Percentiles rank a stretch among this genome's conserved stretches.
phyloP scores from a whole-genome alignment of 2,888 invertebrate species.

The Drosophila mettleri region DNA sequence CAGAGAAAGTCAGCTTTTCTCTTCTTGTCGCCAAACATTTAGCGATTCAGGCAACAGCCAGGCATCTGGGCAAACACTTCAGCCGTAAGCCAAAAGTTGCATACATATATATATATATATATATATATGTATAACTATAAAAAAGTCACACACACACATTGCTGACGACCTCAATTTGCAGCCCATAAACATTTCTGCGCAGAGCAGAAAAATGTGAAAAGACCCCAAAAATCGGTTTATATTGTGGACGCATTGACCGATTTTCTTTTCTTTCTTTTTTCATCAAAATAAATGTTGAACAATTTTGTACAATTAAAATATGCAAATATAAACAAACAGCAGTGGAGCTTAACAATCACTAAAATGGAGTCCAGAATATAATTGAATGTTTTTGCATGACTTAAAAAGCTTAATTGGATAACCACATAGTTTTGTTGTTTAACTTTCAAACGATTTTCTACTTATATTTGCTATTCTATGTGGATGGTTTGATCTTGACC shows the following conservation, averaged over 20 bases:
- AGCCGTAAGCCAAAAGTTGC: slow-evolving; percentile 69
- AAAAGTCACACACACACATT: slow-evolving; percentile 20
- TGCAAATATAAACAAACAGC: slow-evolving; percentile 19
- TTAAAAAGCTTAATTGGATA: background rate
- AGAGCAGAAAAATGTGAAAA: slow-evolving; percentile 37
- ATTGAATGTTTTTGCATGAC: background rate
- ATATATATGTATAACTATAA: slow-evolving; percentile 30
- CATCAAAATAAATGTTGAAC: slow-evolving; percentile 19
- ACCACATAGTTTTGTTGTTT: background rate
- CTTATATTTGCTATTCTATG: too few relatives aligned
- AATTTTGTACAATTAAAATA: slow-evolving; percentile 26
- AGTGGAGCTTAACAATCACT: slow-evolving; percentile 32
- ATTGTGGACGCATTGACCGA: slow-evolving; percentile 62
- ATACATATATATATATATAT: slow-evolving; percentile 28
- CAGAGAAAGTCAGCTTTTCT: slow-evolving; percentile 41
- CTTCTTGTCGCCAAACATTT: slow-evolving; percentile 67
- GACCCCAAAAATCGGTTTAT: slow-evolving; percentile 46
- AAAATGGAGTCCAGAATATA: slow-evolving; percentile 21
- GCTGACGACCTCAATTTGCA: slow-evolving; percentile 71
- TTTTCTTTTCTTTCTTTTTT: slow-evolving; percentile 31
- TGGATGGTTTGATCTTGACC: too few relatives aligned
- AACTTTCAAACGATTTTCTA: too few relatives aligned
- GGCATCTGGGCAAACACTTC: slow-evolving; percentile 55
- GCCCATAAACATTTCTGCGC: slow-evolving; percentile 64
- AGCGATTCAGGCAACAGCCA: slow-evolving; percentile 43